Base-by-base conservation (phyloP, 2,888 invertebrate genomes). In the Nomada fucata region DNA sequence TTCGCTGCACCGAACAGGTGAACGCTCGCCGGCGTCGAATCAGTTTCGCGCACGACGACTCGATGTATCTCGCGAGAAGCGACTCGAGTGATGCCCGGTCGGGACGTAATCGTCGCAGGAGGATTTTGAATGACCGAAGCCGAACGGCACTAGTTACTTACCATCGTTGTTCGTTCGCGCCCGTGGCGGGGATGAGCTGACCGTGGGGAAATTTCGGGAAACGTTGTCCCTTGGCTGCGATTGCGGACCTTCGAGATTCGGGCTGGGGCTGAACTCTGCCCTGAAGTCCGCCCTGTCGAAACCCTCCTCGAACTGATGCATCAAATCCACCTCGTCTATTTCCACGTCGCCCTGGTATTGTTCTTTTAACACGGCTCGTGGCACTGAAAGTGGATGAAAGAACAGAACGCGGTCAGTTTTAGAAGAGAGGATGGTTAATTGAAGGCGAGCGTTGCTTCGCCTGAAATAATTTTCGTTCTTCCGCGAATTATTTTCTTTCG, bases 301-400 rank as follows among this genome's bases (percentile, higher is more conserved):
- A 23, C 94, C 93, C 80, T 94, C 91, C 72, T 94, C 94, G 83
- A 93, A 92, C 76, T 94, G 94, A 73, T 93, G 92, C 73, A 92
- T 88, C 76, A 91, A 85, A 79, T 92, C 89, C 82, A 95, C 95
- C 93, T 97, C 97, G 93, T 97, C 98, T 84, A 96, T 95, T 93
- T 97, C 97, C 65, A 96, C 95, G 44, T 96, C 96, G 82, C 97
- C 97, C 92, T 97, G 97, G 94, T 96, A 97, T 87, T 96, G 96
- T 94, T 97, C 97, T 92, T 97, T 97, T 82, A 98, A 94, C 72
- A 98, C 97, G 92, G 96, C 97, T 85, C 97, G 95, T 4, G 97
- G 97, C 85, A 98, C 98, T 98, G 94, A 2, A 89, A 85, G 9
- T 57, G 11, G 9, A 61, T n/a, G 1, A 18, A 53, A 7, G 36